Percentiles rank a stretch among this genome's conserved stretches.
Evolutionary conservation across 2,888 invertebrate species (phyloP).

Genomic region (Chesias legatella): DNA sequence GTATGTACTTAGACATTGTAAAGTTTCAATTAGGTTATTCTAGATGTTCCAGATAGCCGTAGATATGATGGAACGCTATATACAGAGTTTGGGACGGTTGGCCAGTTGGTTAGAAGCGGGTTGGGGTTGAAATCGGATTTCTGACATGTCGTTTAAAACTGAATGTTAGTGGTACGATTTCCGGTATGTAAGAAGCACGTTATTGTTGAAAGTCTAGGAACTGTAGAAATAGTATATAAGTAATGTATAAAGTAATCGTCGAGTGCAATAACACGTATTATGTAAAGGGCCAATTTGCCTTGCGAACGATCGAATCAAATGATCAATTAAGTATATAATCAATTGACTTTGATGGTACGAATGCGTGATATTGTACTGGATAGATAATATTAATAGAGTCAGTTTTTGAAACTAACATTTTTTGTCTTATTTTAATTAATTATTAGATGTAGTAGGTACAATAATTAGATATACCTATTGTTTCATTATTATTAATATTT

Average conservation of each 20-base stretch:
- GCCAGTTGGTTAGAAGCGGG: conserved; percentile 33
- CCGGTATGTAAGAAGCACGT: conserved; percentile 26
- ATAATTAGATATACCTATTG: too few relatives aligned
- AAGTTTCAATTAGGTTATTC: conserved; percentile 45
- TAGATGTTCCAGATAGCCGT: conserved; percentile 51
- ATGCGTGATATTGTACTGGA: conserved; percentile 21
- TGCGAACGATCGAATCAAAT: background rate
- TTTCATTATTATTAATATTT: too few relatives aligned
- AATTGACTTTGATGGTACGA: background rate
- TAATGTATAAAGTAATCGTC: conserved; percentile 16
- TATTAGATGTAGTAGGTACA: too few relatives aligned
- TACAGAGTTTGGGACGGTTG: conserved; percentile 33
- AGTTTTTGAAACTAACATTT: conserved; percentile 19
- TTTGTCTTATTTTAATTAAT: background rate
- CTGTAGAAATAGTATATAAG: conserved; percentile 22
- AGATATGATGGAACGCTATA: conserved; percentile 32
- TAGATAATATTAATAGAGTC: conserved; percentile 12
- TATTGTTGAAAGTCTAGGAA: conserved; percentile 33
- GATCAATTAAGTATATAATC: background rate
- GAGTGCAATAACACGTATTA: conserved; percentile 13
- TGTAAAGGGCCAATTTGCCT: background rate
- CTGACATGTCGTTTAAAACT: conserved; percentile 23
- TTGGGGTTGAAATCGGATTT: conserved; percentile 12
- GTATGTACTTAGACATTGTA: conserved; percentile 62
- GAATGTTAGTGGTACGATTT: conserved; percentile 19